These are phyloP conservation scores for Andricus curvator DNA, from an alignment of 2,888 invertebrate genomes.

Conservation along the genomic window DNA sequence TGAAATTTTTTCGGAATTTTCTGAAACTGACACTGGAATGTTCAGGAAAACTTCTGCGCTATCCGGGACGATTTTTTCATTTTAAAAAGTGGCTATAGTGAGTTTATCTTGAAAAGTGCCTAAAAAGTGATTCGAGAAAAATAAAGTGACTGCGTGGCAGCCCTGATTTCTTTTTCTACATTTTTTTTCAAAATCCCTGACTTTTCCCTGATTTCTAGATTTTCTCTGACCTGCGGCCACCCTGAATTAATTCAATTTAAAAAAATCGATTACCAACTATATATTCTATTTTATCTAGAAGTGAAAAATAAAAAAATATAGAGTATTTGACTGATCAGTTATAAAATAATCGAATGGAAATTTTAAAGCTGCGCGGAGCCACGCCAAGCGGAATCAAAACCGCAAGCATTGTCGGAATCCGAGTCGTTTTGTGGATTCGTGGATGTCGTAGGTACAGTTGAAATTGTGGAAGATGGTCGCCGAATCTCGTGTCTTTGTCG, in stretches of 20 bases:
- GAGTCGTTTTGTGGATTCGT: slow-evolving; percentile 82
- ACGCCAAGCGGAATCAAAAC: slow-evolving; percentile 89
- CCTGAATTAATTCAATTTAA: background rate
- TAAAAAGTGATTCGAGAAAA: no score
- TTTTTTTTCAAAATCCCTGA: no score
- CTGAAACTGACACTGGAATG: no score
- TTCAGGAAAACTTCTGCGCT: no score
- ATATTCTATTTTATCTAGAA: background rate
- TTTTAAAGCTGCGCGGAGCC: slow-evolving; percentile 71
- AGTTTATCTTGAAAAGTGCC: no score
- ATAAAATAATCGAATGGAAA: slow-evolving; percentile 33
- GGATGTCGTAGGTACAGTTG: slow-evolving; percentile 73
- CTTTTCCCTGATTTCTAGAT: no score
- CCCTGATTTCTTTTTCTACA: no score
- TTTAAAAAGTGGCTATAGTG: no score
- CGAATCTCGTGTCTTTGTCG: slow-evolving; percentile 60
- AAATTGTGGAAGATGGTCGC: slow-evolving; percentile 73
- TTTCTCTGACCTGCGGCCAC: no score
- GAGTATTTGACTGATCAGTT: background rate
- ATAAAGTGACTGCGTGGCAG: no score
- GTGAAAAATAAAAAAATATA: background rate
- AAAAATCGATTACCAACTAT: background rate
- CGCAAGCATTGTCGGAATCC: slow-evolving; percentile 93
- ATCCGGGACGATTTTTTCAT: no score
- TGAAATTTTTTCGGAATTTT: no score